Evolutionary conservation across 2,113 vertebrate species (phyloP).

Genomic region (Raja brachyura): DNA sequence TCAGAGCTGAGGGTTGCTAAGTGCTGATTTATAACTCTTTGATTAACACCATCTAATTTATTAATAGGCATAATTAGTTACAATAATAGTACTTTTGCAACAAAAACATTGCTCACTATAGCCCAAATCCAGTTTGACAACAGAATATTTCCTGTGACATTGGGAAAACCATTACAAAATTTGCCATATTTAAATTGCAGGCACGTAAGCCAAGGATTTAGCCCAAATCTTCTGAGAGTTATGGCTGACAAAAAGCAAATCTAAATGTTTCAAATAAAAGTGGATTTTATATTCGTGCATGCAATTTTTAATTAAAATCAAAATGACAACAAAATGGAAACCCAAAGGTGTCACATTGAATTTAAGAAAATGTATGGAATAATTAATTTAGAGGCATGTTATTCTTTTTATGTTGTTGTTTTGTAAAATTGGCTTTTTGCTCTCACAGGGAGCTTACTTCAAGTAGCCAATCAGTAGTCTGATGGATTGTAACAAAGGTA

Average conservation of each 20-base stretch:
- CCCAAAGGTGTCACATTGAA: background rate
- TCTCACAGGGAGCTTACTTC: background rate
- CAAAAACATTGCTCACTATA: background rate
- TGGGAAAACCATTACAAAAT: slow-evolving; percentile 11
- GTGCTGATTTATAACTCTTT: slow-evolving; percentile 1
- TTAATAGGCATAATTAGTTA: slow-evolving; percentile 27
- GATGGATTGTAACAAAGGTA: background rate
- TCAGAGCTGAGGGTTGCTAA: background rate
- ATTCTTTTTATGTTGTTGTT: no score
- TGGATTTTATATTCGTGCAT: background rate
- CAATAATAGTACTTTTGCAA: slow-evolving; percentile 15
- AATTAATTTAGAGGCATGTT: background rate
- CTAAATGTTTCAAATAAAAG: background rate
- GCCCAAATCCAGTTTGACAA: slow-evolving; percentile 26
- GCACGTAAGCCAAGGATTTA: background rate
- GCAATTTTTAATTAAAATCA: background rate
- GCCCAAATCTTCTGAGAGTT: background rate
- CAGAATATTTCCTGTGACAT: slow-evolving; percentile 16
- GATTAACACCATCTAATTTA: slow-evolving; percentile 18
- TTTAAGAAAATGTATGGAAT: background rate
- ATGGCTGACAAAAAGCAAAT: background rate
- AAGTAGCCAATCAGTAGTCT: background rate
- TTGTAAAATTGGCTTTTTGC: background rate
- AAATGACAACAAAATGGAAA: background rate
- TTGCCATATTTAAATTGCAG: background rate